phyloP scores from a whole-genome alignment of 2,797 vertebrate genomes.

The Propithecus perrieri region DNA sequence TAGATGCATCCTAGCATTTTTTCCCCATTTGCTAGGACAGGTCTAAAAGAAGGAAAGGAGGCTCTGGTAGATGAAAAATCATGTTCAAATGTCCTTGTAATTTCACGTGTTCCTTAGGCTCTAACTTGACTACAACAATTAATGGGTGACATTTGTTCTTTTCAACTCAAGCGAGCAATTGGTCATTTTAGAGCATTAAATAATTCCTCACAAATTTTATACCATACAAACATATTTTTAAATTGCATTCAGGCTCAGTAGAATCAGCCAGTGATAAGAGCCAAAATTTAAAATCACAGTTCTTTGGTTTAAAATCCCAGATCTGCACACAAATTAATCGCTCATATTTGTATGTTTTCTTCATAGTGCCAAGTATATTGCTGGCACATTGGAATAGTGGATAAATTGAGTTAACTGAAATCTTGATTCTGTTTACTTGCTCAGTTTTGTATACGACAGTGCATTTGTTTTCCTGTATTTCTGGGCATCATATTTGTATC shows the following conservation, averaged over 20 bases:
- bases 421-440: constrained; percentile 37
- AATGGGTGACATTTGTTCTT: background rate
- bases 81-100: background rate
- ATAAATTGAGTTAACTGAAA: constrained; percentile 14
- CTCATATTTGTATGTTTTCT: background rate
- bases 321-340: background rate
- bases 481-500: background rate
- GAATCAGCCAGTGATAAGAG: background rate
- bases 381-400: background rate
- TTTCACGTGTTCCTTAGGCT: background rate
- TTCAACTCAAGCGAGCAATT: background rate
- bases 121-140: background rate
- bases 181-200: constrained; percentile 18
- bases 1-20: background rate
- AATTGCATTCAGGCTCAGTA: background rate
- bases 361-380: background rate
- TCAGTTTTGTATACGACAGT: background rate
- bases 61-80: background rate
- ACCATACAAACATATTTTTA: constrained; percentile 6
- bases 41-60: background rate
- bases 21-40: background rate
- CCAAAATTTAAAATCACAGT: background rate
- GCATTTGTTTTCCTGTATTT: background rate
- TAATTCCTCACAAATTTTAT: background rate
- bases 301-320: constrained; percentile 41